phyloP scores from a whole-genome alignment of 2,113 vertebrate species.

The Antechinus flavipes region DNA sequence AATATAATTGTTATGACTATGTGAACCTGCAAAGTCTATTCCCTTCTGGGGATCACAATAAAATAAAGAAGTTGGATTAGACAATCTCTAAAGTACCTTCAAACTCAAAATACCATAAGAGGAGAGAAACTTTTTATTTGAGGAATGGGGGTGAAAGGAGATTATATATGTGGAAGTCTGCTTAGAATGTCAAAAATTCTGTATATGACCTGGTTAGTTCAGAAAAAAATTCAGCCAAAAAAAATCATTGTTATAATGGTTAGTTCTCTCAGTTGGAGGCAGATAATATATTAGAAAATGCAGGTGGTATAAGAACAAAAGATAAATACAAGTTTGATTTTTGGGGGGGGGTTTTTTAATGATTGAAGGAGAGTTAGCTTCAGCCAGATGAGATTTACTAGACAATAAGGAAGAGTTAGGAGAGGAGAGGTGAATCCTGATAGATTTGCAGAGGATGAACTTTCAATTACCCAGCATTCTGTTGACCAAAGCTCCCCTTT shows the following conservation, averaged over 20 bases:
- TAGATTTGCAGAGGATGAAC: not conserved
- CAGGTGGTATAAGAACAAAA: not conserved
- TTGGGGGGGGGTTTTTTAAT: not conserved
- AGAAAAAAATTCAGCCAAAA: no score
- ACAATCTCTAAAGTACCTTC: not conserved
- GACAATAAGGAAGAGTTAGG: not conserved
- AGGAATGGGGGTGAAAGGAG: not conserved
- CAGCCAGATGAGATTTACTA: not conserved
- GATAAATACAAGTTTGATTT: not conserved
- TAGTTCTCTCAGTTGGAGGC: not conserved
- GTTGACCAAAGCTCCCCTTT: not conserved
- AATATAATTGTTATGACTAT: not conserved
- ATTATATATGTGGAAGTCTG: not conserved
- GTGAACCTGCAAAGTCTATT: not conserved
- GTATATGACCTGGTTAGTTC: not conserved
- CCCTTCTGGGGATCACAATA: not conserved
- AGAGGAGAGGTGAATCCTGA: not conserved
- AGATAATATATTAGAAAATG: not conserved
- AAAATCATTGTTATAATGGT: not conserved
- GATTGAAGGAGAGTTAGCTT: not conserved
- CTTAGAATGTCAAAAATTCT: not conserved
- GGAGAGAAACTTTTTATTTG: not conserved
- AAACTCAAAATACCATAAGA: not conserved
- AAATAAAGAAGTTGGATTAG: not conserved
- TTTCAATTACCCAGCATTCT: not conserved